These are phyloP conservation scores for Gisinianus flammeolus DNA, from an alignment of 2,888 invertebrate species.

Conservation along the genomic window DNA sequence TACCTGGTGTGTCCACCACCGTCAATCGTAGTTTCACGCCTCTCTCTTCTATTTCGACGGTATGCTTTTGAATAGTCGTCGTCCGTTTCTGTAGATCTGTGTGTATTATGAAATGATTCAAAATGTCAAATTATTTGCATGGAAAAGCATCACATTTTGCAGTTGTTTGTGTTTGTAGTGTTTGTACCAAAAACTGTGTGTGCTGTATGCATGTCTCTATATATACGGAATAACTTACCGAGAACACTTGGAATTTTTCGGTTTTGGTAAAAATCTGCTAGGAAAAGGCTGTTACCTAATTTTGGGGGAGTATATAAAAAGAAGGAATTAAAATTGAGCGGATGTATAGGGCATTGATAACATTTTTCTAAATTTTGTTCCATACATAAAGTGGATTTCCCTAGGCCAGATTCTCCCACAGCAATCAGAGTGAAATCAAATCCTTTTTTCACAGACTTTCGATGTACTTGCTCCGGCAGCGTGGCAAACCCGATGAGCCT, in stretches of 20 bases:
- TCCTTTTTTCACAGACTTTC: slow-evolving; percentile 96
- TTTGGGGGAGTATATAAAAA: too few relatives aligned
- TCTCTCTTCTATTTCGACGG: slow-evolving; percentile 93
- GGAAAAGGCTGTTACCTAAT: slow-evolving; percentile 93
- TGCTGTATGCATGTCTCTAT: not conserved
- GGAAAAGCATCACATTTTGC: too few relatives aligned
- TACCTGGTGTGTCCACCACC: slow-evolving; percentile 90
- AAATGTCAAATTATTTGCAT: too few relatives aligned
- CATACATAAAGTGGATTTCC: slow-evolving; percentile 92
- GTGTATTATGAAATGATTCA: too few relatives aligned
- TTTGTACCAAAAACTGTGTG: not conserved
- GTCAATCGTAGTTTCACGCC: slow-evolving; percentile 89
- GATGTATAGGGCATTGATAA: too few relatives aligned
- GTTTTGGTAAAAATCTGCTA: slow-evolving; percentile 94
- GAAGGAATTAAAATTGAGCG: too few relatives aligned
- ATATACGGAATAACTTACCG: slow-evolving; percentile 40
- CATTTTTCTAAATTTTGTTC: too few relatives aligned
- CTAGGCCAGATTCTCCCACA: slow-evolving; percentile 77
- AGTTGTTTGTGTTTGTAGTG: not conserved
- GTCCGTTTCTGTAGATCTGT: slow-evolving; percentile 69
- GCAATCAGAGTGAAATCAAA: slow-evolving; percentile 98
- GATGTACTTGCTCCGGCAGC: slow-evolving; percentile 94
- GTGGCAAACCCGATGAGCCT: slow-evolving; percentile 83
- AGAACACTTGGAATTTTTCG: slow-evolving; percentile 63
- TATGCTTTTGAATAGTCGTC: slow-evolving; percentile 70